Conservation (phyloP, 2,888 invertebrate genomes). For the Hirtodrosophila confusa region DNA sequence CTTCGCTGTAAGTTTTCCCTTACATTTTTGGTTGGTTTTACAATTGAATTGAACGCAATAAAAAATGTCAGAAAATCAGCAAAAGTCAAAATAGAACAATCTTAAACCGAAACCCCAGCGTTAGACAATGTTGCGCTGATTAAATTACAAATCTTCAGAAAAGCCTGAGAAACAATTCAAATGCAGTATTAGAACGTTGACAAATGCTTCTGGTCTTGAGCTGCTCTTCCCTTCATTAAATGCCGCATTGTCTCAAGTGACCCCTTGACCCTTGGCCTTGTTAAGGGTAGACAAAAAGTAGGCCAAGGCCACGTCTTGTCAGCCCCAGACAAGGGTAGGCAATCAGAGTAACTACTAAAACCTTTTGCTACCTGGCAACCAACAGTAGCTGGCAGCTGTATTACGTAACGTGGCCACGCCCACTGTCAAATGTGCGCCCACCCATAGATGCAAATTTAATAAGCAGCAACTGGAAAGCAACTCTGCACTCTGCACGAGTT, state of each 20-base stretch:
- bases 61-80: constrained; percentile 34
- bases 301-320: constrained; percentile 60
- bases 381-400: constrained; percentile 55
- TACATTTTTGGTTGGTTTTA: constrained; percentile 17
- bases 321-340: constrained; percentile 51
- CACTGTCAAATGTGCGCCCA: constrained; percentile 61
- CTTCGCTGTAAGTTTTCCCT: constrained; percentile 17
- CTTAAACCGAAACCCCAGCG: background rate
- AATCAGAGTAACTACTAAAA: constrained; percentile 4
- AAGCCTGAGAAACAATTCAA: constrained; percentile 43
- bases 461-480: constrained; percentile 44
- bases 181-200: constrained; percentile 43
- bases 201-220: constrained; percentile 50
- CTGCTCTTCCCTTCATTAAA: constrained; percentile 48
- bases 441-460: constrained; percentile 69
- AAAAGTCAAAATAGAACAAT: constrained; percentile 36
- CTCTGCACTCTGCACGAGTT: background rate
- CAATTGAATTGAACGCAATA: constrained; percentile 44
- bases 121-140: constrained; percentile 63
- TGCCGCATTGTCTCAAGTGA: constrained; percentile 63
- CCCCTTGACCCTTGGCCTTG: constrained; percentile 69
- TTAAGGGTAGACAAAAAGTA: constrained; percentile 54
- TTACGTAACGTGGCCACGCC: constrained; percentile 47
- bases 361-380: constrained; percentile 33
- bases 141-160: constrained; percentile 63